Evolutionary conservation across 2,797 vertebrate genomes (phyloP), one percentile per base, ranked within the genome.

Genomic region (Danio kyathit): DNA sequence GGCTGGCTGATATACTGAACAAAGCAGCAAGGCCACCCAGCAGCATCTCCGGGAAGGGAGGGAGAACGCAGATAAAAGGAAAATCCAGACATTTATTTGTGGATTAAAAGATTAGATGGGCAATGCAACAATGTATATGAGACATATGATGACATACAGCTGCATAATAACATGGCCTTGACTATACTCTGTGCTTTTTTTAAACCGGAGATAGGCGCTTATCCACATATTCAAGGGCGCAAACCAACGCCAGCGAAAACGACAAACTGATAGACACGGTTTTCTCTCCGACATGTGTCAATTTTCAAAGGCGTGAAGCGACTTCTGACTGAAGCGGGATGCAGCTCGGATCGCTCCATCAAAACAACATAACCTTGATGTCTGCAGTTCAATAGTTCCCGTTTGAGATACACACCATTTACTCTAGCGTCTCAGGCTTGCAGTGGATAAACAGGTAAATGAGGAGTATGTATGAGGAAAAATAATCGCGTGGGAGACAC

Each of bases 91-190:
- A 84, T 90, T 90, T 89, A 91, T 92, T 91, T 73, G 85, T n/a
- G 56, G 85, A 86, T 89, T 88, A 91, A 88, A 91, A 82, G 88
- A 92, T 89, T 90, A 86, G 86, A 72, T 74, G 82, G 78, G 87
- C 84, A 87, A 83, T 82, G 82, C 80, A 82, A 81, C 74, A 70
- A 87, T 85, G 87, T 81, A 82, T 79, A 86, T 21, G 85, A 82
- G 74, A 60, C 70, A 83, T 84, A 76, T 66, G 80, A 86, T 81
- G 81, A 80, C 74, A 88, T 83, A 56, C 64, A 59, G 40, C 40
- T 17, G 38, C 56, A 65, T 84, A 69, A 85, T 83, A 69, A 79
- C 75, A 66, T 51, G 69, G 79, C 57, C 81, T 80, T 74, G 60
- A 65, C 81, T 84, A 85, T 75, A 65, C 83, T 75, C 83, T 13